phyloP scores from a whole-genome alignment of 2,888 invertebrate genomes.

The Lordiphosa fenestrarum region DNA sequence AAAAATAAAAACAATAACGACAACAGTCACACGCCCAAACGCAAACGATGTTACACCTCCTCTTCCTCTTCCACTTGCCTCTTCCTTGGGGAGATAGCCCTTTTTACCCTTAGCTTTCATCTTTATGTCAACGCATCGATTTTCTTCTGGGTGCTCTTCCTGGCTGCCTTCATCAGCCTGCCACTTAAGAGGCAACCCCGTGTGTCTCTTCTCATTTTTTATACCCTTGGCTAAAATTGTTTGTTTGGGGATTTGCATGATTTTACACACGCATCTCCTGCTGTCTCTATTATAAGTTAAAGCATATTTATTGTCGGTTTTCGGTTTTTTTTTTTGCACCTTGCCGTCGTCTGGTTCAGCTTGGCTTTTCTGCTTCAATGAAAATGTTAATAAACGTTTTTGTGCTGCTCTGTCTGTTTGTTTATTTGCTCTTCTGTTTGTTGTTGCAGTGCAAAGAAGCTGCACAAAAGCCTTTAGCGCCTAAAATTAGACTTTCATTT shows the following conservation, averaged over 20 bases:
- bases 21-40: constrained; percentile 29
- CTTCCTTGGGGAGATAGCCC: constrained; percentile 29
- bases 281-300: constrained; percentile 67
- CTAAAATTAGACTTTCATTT: constrained; percentile 66
- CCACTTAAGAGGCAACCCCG: constrained; percentile 40
- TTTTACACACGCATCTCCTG: constrained; percentile 51
- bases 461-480: constrained; percentile 60
- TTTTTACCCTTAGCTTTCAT: constrained; percentile 57
- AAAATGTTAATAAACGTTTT: constrained; percentile 67
- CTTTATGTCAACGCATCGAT: constrained; percentile 67
- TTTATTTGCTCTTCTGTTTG: constrained; percentile 27
- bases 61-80: not conserved
- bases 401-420: constrained; percentile 34
- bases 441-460: constrained; percentile 22
- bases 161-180: constrained; percentile 52
- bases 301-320: constrained; percentile 72
- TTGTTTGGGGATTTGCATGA: constrained; percentile 73
- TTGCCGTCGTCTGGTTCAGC: constrained; percentile 20
- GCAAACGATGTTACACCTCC: constrained; percentile 19
- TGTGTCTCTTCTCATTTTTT: constrained; percentile 19
- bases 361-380: constrained; percentile 67
- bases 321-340: constrained; percentile 41
- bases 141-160: constrained; percentile 33
- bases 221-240: constrained; percentile 68
- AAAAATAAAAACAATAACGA: constrained; percentile 61